phyloP scores from a whole-genome alignment of 2,113 vertebrate genomes.

The Amphilophus citrinellus region DNA sequence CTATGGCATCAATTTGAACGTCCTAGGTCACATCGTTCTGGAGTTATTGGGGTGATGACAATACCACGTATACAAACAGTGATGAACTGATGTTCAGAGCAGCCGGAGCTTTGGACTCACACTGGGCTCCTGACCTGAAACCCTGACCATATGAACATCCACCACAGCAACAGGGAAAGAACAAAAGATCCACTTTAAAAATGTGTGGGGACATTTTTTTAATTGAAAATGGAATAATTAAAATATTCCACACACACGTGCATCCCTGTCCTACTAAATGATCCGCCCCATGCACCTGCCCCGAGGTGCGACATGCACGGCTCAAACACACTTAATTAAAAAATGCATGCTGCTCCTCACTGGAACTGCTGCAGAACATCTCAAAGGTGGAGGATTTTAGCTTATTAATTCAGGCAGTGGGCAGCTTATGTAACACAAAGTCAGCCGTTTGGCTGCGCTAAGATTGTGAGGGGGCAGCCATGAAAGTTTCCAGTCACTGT shows the following conservation, averaged over 20 bases:
- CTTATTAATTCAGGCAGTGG: not conserved
- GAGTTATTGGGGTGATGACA: too few relatives aligned
- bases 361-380: not conserved
- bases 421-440: not conserved
- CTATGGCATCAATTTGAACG: too few relatives aligned
- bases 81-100: not conserved
- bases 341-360: not conserved
- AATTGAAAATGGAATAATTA: not conserved
- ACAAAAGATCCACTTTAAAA: not conserved
- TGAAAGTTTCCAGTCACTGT: not conserved
- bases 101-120: too few relatives aligned
- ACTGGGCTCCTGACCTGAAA: too few relatives aligned
- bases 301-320: not conserved
- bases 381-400: not conserved
- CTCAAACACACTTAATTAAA: not conserved
- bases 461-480: not conserved
- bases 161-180: not conserved
- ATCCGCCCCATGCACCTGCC: not conserved
- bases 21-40: too few relatives aligned
- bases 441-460: not conserved
- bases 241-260: not conserved
- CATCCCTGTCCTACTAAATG: rapidly evolving
- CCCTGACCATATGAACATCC: not conserved
- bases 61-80: too few relatives aligned
- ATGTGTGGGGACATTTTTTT: too few relatives aligned